These are phyloP conservation scores for Ophraella communa DNA, from an alignment of 2,888 invertebrate species.

Conservation along the genomic window DNA sequence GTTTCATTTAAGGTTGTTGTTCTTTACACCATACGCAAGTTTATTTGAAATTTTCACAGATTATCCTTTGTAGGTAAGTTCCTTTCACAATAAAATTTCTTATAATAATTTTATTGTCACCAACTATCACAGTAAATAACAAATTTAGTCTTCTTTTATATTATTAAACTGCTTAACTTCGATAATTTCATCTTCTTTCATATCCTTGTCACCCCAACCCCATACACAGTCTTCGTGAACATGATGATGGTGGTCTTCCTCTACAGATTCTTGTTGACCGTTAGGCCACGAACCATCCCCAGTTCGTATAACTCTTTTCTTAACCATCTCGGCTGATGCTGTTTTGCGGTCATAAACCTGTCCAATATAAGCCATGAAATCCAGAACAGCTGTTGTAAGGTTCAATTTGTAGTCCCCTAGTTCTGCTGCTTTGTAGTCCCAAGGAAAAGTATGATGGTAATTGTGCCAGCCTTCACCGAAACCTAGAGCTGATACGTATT, in stretches of 20 bases:
- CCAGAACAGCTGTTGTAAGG: conserved; percentile 52
- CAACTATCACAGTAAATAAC: conserved; percentile 12
- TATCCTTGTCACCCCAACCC: conserved; percentile 86
- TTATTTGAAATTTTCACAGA: not conserved
- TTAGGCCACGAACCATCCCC: conserved; percentile 40
- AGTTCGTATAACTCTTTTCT: conserved; percentile 65
- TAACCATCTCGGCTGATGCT: conserved; percentile 71
- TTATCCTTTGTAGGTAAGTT: not conserved
- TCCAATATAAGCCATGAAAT: conserved; percentile 63
- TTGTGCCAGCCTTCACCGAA: conserved; percentile 94
- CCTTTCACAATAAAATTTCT: not conserved
- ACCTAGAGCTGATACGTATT: conserved; percentile 73
- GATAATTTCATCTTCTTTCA: conserved; percentile 70
- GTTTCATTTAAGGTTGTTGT: no score
- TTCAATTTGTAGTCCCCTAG: conserved; percentile 64
- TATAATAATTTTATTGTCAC: not conserved
- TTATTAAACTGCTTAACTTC: conserved; percentile 47
- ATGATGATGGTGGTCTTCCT: conserved; percentile 57
- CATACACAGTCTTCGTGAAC: conserved; percentile 68
- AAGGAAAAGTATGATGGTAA: conserved; percentile 92
- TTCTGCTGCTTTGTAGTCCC: conserved; percentile 92
- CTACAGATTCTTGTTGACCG: conserved; percentile 39
- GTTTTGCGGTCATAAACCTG: conserved; percentile 87
- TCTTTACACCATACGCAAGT: no score
- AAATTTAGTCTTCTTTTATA: conserved; percentile 37